Evolutionary conservation across 2,888 invertebrate genomes (phyloP).

Genomic region (Caenorhabditis plicata): DNA sequence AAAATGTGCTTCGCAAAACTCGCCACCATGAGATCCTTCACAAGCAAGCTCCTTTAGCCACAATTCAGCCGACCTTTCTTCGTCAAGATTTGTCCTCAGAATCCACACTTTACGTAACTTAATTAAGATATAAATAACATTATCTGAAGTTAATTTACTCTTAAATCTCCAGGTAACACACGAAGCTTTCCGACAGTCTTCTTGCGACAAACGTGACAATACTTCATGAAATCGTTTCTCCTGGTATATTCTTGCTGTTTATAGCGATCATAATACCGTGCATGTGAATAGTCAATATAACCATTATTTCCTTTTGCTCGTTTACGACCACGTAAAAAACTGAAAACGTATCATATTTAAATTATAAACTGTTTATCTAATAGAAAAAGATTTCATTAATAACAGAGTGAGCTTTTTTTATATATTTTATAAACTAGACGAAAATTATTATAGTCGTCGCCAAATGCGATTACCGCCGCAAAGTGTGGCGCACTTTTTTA

Average conservation of each 20-base stretch:
- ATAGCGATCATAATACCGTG: conserved; percentile 30
- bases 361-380: no score
- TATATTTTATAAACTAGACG: no score
- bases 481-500: no score
- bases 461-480: no score
- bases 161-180: conserved; percentile 42
- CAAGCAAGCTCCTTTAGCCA: conserved; percentile 37
- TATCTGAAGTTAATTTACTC: conserved; percentile 2
- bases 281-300: conserved; percentile 13
- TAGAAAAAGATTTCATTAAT: no score
- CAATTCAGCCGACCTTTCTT: conserved; percentile 38
- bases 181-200: conserved; percentile 37
- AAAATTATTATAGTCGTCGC: no score
- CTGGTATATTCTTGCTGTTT: conserved; percentile 33
- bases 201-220: conserved; percentile 42
- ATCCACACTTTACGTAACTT: conserved; percentile 41
- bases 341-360: no score
- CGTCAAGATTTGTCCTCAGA: conserved; percentile 37
- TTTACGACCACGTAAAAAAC: no score
- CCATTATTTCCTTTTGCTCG: no score
- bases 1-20: conserved; percentile 36
- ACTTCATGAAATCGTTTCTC: conserved; percentile 40
- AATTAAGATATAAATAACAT: conserved; percentile 1
- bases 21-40: conserved; percentile 41
- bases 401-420: no score